phyloP scores from a whole-genome alignment of 2,888 invertebrate species.

The Arge pagana region DNA sequence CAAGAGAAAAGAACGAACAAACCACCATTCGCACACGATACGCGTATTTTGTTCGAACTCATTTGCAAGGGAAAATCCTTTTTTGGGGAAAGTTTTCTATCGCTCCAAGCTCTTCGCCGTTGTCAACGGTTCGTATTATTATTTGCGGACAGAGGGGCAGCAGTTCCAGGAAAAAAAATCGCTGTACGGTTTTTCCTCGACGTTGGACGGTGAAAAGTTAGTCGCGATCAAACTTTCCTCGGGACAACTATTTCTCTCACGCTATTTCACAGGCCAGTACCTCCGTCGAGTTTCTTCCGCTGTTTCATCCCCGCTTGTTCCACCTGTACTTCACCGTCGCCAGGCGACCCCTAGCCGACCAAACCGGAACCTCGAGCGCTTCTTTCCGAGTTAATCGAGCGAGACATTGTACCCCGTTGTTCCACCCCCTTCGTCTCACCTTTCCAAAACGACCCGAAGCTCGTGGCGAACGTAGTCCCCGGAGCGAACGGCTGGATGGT shows the following conservation, averaged over 20 bases:
- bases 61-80: too few relatives aligned
- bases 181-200: too few relatives aligned
- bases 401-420: slow-evolving; percentile 34
- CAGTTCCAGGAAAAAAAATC: too few relatives aligned
- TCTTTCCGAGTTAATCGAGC: slow-evolving; percentile 35
- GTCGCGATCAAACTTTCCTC: slow-evolving; percentile 6
- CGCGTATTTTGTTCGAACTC: too few relatives aligned
- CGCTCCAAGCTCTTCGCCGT: background rate
- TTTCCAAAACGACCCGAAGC: background rate
- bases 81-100: too few relatives aligned
- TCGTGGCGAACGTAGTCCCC: slow-evolving; percentile 12
- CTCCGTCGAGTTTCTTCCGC: background rate
- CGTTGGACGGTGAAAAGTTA: too few relatives aligned
- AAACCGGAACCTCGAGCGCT: slow-evolving; percentile 19
- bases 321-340: too few relatives aligned
- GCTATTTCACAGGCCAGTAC: background rate
- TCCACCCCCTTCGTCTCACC: slow-evolving; percentile 12
- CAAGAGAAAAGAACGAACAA: too few relatives aligned
- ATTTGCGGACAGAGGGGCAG: background rate
- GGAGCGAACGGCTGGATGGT: too few relatives aligned
- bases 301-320: background rate
- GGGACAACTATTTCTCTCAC: background rate
- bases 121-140: background rate
- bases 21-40: too few relatives aligned
- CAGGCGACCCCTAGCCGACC: too few relatives aligned